Base-by-base conservation (phyloP, 2,888 invertebrate genomes). In the Halictus quadricinctus region DNA sequence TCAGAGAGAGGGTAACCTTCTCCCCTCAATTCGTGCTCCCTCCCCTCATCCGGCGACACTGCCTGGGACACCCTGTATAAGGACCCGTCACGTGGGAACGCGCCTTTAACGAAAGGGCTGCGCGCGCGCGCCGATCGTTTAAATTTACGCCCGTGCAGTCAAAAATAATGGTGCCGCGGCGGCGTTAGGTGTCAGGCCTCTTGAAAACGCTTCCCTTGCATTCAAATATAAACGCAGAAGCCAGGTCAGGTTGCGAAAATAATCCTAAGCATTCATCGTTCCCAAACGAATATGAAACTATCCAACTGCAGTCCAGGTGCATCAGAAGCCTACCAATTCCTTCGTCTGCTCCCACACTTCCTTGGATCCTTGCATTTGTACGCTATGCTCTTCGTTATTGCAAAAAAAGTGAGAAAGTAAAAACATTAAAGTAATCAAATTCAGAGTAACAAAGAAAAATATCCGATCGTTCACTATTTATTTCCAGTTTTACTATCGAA, bases 221-320 rank as follows among this genome's bases (percentile, higher is more conserved):
- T 83, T 87, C 87, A 78, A 90, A 89, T 91, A 91, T 88, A 88
- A 90, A 89, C 86, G 79, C 46, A 80, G 86, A 84, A 90, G 90
- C 87, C 91, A 92, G 92, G 92, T 90, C 92, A 91, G 82, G 81
- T 84, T 88, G 87, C 91, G 89, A 92, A 92, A 92, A 92, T 92
- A 92, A 92, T 91, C 89, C 81, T 78, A 85, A 83, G 88, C 88
- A 85, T 91, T 91, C 87, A 81, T 88, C 84, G 88, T 85, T 86
- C 85, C 88, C 85, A 84, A 85, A 84, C 66, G 79, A 84, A 85
- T 86, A 86, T 83, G 85, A 64, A 64, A 64, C 29, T 29, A 29
- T 64, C 29, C 64, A 64, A 64, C 64, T 64, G 64, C 64, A 64
- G 29, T 64, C 64, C 64, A 64, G 29, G 29, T 64, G 64, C 64